These are phyloP conservation scores for Coleophora deauratella DNA, from an alignment of 2,888 invertebrate genomes.

Conservation along the genomic window DNA sequence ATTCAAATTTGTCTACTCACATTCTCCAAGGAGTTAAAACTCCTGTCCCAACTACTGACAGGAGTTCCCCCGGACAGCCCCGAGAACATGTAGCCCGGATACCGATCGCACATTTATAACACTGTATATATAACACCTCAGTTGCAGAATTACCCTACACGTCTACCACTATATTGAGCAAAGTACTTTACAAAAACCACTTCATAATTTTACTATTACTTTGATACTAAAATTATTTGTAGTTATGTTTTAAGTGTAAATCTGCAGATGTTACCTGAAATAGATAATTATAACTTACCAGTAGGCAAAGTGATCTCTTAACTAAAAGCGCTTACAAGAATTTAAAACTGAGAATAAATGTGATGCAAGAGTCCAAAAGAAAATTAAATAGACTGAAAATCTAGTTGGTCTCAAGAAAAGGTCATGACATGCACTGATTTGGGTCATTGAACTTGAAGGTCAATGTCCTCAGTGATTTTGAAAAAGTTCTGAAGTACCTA, in stretches of 20 bases:
- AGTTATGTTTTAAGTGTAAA: too few species aligned
- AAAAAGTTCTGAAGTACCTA: too few species aligned
- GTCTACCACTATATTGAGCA: constrained; percentile 15
- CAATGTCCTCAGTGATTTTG: not conserved
- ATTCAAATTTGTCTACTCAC: constrained; percentile 35
- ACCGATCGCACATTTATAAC: constrained; percentile 58
- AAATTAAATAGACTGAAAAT: not conserved
- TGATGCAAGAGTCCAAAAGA: too few species aligned
- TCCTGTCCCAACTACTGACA: constrained; percentile 67
- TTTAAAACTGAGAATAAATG: too few species aligned
- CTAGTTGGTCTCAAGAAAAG: constrained; percentile 1
- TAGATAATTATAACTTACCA: not conserved
- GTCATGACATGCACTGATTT: too few species aligned
- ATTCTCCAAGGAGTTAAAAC: constrained; percentile 62
- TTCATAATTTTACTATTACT: constrained; percentile 2
- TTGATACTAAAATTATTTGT: constrained; percentile 1
- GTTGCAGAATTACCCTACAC: constrained; percentile 1
- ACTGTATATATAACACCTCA: constrained; percentile 16
- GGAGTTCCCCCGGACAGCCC: constrained; percentile 66
- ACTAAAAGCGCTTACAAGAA: too few species aligned
- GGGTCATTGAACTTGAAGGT: constrained; percentile 5
- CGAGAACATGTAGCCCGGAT: constrained; percentile 59
- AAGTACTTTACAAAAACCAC: constrained; percentile 7
- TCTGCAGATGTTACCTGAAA: constrained; percentile 3
- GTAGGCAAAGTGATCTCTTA: too few species aligned